Evolutionary conservation across 2,797 vertebrate genomes (phyloP).

Genomic region (Dendrocincla tyrannina): DNA sequence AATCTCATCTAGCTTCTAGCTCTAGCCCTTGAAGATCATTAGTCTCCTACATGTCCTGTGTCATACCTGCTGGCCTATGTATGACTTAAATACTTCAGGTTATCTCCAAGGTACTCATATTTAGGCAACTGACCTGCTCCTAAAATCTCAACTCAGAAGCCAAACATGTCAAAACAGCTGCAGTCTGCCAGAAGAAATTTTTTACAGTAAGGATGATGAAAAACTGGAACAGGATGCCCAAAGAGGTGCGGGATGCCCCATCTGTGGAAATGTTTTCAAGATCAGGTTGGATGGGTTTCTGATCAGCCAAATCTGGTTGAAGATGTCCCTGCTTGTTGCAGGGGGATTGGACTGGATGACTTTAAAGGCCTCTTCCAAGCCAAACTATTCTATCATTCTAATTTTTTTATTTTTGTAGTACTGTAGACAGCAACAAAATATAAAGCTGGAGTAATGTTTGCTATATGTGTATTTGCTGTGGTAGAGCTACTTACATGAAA

Average conservation of each 20-base stretch:
- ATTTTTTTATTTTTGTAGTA: neutral
- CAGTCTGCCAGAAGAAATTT: neutral
- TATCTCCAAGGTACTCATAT: neutral
- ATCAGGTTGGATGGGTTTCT: neutral
- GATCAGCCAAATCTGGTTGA: neutral
- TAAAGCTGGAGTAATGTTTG: neutral
- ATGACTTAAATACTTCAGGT: neutral
- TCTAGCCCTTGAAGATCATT: neutral
- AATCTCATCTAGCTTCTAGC: neutral
- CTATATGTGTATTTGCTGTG: neutral
- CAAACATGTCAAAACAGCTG: neutral
- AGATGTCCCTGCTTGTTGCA: neutral
- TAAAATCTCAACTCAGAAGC: neutral
- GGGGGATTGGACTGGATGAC: neutral
- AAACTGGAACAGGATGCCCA: neutral
- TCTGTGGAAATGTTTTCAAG: neutral
- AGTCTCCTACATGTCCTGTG: neutral
- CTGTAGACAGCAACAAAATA: neutral
- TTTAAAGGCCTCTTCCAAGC: neutral
- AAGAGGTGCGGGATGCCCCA: neutral
- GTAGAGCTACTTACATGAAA: neutral
- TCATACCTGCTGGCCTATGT: neutral
- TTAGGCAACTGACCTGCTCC: neutral
- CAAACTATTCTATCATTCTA: neutral
- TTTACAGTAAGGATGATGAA: neutral